These are phyloP conservation scores for Tetranychus piercei DNA, from an alignment of 2,888 invertebrate genomes.

Conservation along the genomic window DNA sequence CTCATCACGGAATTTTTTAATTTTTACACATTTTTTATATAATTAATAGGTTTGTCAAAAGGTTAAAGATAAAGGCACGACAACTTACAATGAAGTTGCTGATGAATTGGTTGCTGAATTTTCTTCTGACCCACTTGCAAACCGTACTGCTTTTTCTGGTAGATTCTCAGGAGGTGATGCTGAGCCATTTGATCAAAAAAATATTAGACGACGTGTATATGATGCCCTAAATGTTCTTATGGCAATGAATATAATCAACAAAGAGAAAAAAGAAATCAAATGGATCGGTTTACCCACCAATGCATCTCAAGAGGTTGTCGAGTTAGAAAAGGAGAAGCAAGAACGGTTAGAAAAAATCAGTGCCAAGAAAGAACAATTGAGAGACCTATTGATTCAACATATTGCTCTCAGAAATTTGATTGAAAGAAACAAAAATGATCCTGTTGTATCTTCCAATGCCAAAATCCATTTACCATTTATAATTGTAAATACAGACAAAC, in stretches of 20 bases:
- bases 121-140: slow-evolving; percentile 38
- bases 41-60: slow-evolving; percentile 68
- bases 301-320: slow-evolving; percentile 76
- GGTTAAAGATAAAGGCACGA: slow-evolving; percentile 88
- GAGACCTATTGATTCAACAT: slow-evolving; percentile 71
- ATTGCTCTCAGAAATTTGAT: slow-evolving; percentile 94
- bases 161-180: slow-evolving; percentile 15
- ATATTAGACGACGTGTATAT: slow-evolving; percentile 93
- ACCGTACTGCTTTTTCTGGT: slow-evolving; percentile 20
- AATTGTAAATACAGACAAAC: slow-evolving; percentile 79
- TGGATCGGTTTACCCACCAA: slow-evolving; percentile 97
- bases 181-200: slow-evolving; percentile 78
- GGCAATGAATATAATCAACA: slow-evolving; percentile 99
- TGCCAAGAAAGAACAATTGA: slow-evolving; percentile 73
- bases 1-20: too few species aligned
- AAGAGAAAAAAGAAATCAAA: slow-evolving; percentile 97
- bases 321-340: slow-evolving; percentile 60
- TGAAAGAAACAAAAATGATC: slow-evolving; percentile 68
- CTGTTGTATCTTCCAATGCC: slow-evolving; percentile 55
- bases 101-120: slow-evolving; percentile 95
- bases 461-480: slow-evolving; percentile 95
- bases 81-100: slow-evolving; percentile 98
- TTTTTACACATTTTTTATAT: not conserved
- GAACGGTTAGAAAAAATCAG: slow-evolving; percentile 64
- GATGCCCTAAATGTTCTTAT: slow-evolving; percentile 97